Conservation (phyloP, 1,140 invertebrate genomes). For the Halictus rubicundus region DNA sequence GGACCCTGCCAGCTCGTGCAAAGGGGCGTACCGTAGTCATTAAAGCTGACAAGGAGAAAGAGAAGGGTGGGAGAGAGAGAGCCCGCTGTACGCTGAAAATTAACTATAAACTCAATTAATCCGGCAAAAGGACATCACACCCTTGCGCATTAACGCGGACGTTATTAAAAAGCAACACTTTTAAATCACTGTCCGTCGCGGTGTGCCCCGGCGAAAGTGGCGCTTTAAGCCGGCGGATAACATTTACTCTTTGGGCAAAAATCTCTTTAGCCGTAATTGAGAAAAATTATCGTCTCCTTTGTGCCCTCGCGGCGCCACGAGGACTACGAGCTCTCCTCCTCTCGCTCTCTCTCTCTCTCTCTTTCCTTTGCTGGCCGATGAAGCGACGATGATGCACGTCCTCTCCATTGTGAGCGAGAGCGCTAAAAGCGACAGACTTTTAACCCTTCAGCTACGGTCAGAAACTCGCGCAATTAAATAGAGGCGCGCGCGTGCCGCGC, state of each 20-base stretch:
- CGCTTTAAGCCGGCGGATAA: constrained; percentile 36
- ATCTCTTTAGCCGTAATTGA: constrained; percentile 38
- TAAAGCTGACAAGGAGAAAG: constrained; percentile 44
- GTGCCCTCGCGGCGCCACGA: background rate
- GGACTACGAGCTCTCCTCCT: background rate
- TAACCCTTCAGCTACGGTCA: background rate
- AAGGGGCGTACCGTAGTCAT: constrained; percentile 37
- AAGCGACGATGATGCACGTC: background rate
- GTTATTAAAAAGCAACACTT: constrained; percentile 46
- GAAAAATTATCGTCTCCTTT: constrained; percentile 30
- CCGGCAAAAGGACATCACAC: constrained; percentile 44
- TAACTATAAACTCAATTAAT: constrained; percentile 64
- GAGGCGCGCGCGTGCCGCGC: background rate
- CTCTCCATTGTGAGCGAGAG: background rate
- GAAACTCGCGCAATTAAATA: background rate
- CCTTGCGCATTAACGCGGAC: constrained; percentile 49
- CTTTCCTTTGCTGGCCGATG: background rate
- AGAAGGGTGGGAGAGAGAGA: background rate
- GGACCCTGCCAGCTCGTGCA: background rate
- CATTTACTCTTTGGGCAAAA: constrained; percentile 30
- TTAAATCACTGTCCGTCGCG: constrained; percentile 35
- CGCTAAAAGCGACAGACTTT: background rate
- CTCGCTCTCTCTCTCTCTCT: too few species aligned
- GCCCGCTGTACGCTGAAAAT: constrained; percentile 53
- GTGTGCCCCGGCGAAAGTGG: constrained; percentile 6